phyloP scores from a whole-genome alignment of 2,113 vertebrate genomes.

The Cromileptes altivelis region DNA sequence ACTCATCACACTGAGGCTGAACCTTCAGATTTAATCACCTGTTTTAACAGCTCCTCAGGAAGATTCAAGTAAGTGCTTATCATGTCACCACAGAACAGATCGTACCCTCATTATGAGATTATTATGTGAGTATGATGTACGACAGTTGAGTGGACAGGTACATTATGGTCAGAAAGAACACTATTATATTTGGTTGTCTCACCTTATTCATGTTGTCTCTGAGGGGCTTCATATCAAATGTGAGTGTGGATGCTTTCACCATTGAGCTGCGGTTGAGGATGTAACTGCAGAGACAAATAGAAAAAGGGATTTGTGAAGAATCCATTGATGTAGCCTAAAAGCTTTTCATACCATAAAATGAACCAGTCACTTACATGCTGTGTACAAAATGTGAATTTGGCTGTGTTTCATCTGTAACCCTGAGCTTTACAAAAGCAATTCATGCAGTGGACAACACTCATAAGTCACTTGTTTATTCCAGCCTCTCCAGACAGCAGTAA shows the following conservation, averaged over 20 bases:
- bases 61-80: neutral
- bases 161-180: neutral
- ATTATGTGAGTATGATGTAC: neutral
- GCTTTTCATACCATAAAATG: neutral
- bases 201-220: slow-evolving; percentile 70
- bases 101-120: neutral
- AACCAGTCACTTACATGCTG: neutral
- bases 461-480: neutral
- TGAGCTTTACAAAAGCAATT: slow-evolving; percentile 14
- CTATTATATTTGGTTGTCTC: slow-evolving; percentile 16
- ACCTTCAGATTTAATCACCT: neutral
- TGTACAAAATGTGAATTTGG: neutral
- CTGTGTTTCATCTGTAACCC: slow-evolving; percentile 5
- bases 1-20: neutral
- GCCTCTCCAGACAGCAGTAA: slow-evolving; percentile 16
- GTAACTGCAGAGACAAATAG: slow-evolving; percentile 82
- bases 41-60: too few species aligned
- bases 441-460: neutral
- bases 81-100: neutral
- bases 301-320: neutral
- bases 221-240: slow-evolving; percentile 81
- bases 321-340: neutral
- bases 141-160: neutral
- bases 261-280: slow-evolving; percentile 81
- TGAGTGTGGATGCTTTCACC: slow-evolving; percentile 84